Evolutionary conservation across 1,140 invertebrate species (phyloP).

Genomic region (Wasmannia auropunctata): DNA sequence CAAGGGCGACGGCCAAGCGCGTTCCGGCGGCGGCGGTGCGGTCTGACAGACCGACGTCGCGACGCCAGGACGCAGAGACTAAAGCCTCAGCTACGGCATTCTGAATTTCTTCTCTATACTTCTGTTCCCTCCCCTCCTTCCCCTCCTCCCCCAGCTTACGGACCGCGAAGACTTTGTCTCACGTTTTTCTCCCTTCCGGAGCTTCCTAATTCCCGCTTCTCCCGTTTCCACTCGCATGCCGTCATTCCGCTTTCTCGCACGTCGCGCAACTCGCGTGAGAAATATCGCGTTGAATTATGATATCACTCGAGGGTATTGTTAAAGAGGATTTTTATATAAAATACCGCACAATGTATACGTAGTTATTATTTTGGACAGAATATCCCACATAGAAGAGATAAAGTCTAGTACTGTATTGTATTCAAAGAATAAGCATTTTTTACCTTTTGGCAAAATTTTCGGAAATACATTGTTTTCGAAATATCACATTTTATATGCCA

Average conservation of each 20-base stretch:
- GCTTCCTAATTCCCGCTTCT: not conserved
- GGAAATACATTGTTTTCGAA: not conserved
- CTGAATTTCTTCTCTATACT: constrained; percentile 43
- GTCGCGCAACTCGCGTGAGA: constrained; percentile 10
- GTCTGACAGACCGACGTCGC: constrained; percentile 71
- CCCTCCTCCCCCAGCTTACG: too few species aligned
- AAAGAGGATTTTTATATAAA: not conserved
- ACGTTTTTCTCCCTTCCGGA: constrained; percentile 4
- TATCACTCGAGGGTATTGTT: not conserved
- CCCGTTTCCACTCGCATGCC: not conserved
- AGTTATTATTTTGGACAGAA: not conserved
- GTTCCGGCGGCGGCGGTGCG: constrained; percentile 61
- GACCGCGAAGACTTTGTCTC: constrained; percentile 8
- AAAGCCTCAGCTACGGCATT: not conserved
- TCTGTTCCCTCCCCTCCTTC: not conserved
- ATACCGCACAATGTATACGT: not conserved
- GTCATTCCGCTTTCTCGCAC: not conserved
- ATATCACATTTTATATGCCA: not conserved
- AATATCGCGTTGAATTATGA: constrained; percentile 4
- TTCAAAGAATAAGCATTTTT: not conserved
- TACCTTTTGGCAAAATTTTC: not conserved
- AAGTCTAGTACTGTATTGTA: not conserved
- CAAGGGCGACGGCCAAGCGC: constrained; percentile 74
- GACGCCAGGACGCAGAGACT: constrained; percentile 49
- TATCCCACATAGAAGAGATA: not conserved